phyloP scores from a whole-genome alignment of 2,113 vertebrate species.

The Mugil cephalus region DNA sequence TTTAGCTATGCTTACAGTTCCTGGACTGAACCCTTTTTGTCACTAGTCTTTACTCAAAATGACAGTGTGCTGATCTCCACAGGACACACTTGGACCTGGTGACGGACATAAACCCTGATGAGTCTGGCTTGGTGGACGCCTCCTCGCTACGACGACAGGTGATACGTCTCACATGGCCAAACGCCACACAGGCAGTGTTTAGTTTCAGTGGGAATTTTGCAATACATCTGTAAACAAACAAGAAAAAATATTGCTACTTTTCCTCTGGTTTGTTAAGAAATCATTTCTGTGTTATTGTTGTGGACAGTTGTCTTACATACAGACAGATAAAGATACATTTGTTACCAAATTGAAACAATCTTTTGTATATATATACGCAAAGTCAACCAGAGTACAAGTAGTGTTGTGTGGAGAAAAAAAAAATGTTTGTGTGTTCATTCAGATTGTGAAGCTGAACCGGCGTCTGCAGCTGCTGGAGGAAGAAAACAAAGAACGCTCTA shows the following conservation, averaged over 20 bases:
- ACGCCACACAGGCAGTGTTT: neutral
- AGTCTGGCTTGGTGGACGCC: constrained; percentile 90
- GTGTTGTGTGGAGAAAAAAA: too few relatives aligned
- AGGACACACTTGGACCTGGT: constrained; percentile 87
- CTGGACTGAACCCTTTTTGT: neutral
- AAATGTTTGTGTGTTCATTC: constrained; percentile 13
- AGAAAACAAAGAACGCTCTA: constrained; percentile 95
- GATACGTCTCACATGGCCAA: constrained; percentile 14
- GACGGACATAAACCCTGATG: constrained; percentile 89
- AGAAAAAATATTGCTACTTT: neutral
- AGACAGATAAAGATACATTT: neutral
- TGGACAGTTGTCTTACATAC: neutral
- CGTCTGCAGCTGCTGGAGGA: constrained; percentile 95
- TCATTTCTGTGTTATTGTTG: neutral
- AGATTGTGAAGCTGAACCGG: constrained; percentile 98
- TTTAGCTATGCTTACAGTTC: neutral
- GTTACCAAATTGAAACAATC: neutral
- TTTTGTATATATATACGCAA: neutral
- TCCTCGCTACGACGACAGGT: constrained; percentile 94
- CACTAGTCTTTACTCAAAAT: too few relatives aligned
- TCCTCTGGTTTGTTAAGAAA: neutral
- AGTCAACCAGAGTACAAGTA: neutral
- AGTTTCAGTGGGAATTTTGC: neutral
- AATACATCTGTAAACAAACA: neutral
- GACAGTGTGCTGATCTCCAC: constrained; percentile 21